phyloP scores from a whole-genome alignment of 2,113 vertebrate genomes.

The Campylomormyrus tamandua region DNA sequence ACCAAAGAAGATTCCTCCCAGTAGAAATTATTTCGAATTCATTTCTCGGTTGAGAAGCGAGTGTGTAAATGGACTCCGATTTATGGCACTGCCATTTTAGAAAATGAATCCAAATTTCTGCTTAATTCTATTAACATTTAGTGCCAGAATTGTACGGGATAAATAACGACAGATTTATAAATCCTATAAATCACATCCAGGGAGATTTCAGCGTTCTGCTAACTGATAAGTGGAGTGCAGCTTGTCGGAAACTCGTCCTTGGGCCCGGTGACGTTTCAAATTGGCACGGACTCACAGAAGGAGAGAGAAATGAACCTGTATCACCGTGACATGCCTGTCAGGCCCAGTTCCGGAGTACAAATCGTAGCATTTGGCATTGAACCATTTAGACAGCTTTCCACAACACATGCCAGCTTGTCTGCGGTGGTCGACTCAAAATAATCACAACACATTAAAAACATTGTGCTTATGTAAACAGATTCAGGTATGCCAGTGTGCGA shows the following conservation, averaged over 20 bases:
- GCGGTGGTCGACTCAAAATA: background rate
- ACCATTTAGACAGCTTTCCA: background rate
- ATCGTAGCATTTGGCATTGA: background rate
- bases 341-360: background rate
- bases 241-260: background rate
- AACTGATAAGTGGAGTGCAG: background rate
- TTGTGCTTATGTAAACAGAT: slow-evolving; percentile 1
- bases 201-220: slow-evolving; percentile 30
- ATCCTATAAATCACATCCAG: slow-evolving; percentile 44
- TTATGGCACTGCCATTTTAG: background rate
- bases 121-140: slow-evolving; percentile 45
- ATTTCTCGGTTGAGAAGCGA: slow-evolving; percentile 33
- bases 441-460: background rate
- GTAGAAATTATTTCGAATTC: slow-evolving; percentile 23
- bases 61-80: slow-evolving; percentile 28
- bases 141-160: slow-evolving; percentile 39
- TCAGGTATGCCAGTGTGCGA: background rate
- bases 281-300: background rate
- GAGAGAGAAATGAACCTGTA: slow-evolving; percentile 4
- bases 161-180: slow-evolving; percentile 50
- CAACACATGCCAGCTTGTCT: background rate
- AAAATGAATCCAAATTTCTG: slow-evolving; percentile 20
- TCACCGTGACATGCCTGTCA: background rate
- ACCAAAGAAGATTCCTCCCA: slow-evolving; percentile 19
- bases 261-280: background rate